A percentile compares a stretch with the other conserved stretches of the same genome.
phyloP scores from a whole-genome alignment of 2,113 vertebrate species.

The Oncorhynchus gorbuscha region DNA sequence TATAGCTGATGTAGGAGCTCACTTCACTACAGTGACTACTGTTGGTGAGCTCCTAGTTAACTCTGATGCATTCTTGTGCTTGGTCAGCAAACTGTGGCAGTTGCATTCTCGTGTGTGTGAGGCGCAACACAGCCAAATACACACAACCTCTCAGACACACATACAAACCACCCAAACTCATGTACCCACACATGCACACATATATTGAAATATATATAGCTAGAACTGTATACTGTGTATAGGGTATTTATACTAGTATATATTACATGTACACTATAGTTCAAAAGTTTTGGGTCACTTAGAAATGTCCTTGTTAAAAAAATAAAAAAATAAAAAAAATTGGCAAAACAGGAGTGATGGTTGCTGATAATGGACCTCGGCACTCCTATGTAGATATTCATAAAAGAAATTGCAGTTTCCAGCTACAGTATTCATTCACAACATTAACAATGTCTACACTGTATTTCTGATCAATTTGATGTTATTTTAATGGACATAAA shows the following conservation, averaged over 20 bases:
- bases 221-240: slow-evolving; percentile 36
- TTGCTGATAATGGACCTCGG: too few relatives aligned
- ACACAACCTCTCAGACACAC: slow-evolving; percentile 26
- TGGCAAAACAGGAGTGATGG: too few relatives aligned
- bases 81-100: slow-evolving; percentile 48
- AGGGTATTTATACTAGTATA: slow-evolving; percentile 35
- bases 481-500: too few relatives aligned
- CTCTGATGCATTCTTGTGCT: slow-evolving; percentile 49
- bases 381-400: too few relatives aligned
- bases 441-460: too few relatives aligned
- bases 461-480: too few relatives aligned
- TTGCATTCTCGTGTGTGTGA: slow-evolving; percentile 63
- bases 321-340: too few relatives aligned
- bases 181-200: slow-evolving; percentile 2
- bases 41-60: slow-evolving; percentile 33
- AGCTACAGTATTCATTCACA: too few relatives aligned
- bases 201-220: slow-evolving; percentile 18
- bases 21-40: not conserved
- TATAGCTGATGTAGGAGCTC: slow-evolving; percentile 61
- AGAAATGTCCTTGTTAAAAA: too few relatives aligned
- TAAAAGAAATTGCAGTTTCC: too few relatives aligned
- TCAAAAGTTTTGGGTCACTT: too few relatives aligned
- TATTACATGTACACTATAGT: not conserved
- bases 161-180: slow-evolving; percentile 8
- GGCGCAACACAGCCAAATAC: slow-evolving; percentile 41